Percentiles rank a stretch among this genome's conserved stretches.
Evolutionary conservation across 2,888 invertebrate genomes (phyloP).

Genomic region (Agrenia bidenticulata): DNA sequence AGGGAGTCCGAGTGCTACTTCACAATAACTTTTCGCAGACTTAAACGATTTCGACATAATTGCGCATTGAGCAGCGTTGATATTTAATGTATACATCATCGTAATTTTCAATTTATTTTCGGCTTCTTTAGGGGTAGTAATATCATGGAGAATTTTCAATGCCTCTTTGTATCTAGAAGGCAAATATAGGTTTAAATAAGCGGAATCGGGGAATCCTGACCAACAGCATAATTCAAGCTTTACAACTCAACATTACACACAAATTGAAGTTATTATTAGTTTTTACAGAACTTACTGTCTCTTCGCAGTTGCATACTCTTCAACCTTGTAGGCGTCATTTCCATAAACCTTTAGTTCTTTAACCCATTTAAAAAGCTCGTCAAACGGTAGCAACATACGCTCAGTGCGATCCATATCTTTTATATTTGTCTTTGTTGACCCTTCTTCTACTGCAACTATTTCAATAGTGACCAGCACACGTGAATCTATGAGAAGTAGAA

Average conservation of each 20-base stretch:
- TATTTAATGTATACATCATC: constrained; percentile 64
- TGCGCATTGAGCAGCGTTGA: constrained; percentile 73
- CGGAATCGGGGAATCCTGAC: no score
- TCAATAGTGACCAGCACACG: constrained; percentile 18
- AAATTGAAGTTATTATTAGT: neutral
- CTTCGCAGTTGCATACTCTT: constrained; percentile 6
- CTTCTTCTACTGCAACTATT: neutral
- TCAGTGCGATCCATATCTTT: constrained; percentile 9
- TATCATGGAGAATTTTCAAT: constrained; percentile 5
- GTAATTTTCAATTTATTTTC: constrained; percentile 61
- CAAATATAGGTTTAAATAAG: no score
- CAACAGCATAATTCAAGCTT: neutral
- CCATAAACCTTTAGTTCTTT: constrained; percentile 22
- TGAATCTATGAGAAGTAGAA: constrained; percentile 9
- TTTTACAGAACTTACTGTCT: constrained; percentile 1
- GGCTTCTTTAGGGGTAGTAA: constrained; percentile 63
- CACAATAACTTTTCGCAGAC: constrained; percentile 66
- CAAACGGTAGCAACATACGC: constrained; percentile 9
- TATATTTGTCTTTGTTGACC: neutral
- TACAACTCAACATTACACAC: neutral
- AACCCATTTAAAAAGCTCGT: constrained; percentile 1
- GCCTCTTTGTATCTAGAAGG: constrained; percentile 20
- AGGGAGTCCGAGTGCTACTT: constrained; percentile 59
- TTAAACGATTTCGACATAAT: constrained; percentile 65
- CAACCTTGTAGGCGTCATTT: constrained; percentile 1